Base-by-base conservation (phyloP, 1,140 invertebrate genomes). In the honey bee (Apis mellifera) region DNA sequence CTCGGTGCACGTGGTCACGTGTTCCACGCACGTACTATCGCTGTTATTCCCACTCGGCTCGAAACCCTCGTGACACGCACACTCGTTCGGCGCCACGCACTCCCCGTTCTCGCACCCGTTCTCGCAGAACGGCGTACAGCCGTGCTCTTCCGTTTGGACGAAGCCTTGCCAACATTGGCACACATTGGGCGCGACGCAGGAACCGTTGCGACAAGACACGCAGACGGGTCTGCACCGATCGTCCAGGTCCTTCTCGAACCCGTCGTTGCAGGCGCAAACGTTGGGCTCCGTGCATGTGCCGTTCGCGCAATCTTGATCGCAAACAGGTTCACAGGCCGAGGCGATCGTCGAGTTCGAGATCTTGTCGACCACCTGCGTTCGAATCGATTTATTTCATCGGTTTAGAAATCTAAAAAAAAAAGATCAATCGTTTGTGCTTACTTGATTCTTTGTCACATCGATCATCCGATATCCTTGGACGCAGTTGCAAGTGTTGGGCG, bases 271-370 rank as follows among this genome's bases (percentile, higher is more conserved):
- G 0, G 21, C 15, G 72, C 94, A 94, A 9, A 73, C 54, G 32
- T 91, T 78, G 4, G 91, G 91, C 7, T 32, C 66, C 13, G 50
- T 62, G 77, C 93, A 94, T 12, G 57, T 66, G 81, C 83, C 32
- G 59, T 92, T 84, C 77, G 88, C 68, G 65, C 93, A 94, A 15
- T 82, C 82, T 9, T 70, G 57, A 2, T 84, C 73, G 86, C 93
- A 94, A 17, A 86, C 75, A 3, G 81, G 65, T 2, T 84, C 74
- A 83, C 95, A 95, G 52, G 87, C n/a, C 7, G 64, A 50, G 1
- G 1, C 52, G 0, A 11, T n/a, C n/a, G n/a, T n/a, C n/a, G n/a
- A n/a, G n/a, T n/a, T 13, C 5, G 69, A 55, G 15, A 12, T 1
- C 32, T 23, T 55, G 4, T 4, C 1, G 4, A 32, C 1, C 1